phyloP scores from a whole-genome alignment of 2,888 invertebrate genomes.

The Lasioglossum vierecki region DNA sequence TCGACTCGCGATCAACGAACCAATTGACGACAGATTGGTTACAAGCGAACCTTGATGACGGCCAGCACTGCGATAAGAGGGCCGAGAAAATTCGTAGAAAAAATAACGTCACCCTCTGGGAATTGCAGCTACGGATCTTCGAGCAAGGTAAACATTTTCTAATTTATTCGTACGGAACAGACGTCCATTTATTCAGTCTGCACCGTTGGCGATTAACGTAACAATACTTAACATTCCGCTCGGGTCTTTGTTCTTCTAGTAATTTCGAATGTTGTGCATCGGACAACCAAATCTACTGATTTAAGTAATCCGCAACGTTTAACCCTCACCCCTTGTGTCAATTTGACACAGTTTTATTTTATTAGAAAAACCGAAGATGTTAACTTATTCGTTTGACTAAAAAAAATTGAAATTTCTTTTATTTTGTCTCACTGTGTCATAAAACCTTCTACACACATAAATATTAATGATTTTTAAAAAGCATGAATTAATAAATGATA shows the following conservation, averaged over 20 bases:
- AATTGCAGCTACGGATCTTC: neutral
- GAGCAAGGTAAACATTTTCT: neutral
- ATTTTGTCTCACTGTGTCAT: no score
- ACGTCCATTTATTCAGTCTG: neutral
- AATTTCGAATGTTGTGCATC: neutral
- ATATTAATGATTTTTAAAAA: no score
- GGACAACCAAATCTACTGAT: neutral
- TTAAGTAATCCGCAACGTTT: neutral
- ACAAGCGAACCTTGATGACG: neutral
- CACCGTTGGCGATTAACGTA: neutral
- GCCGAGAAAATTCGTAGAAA: neutral
- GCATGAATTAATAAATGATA: no score
- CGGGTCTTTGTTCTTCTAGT: neutral
- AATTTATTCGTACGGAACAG: neutral
- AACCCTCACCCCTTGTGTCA: no score
- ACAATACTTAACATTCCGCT: neutral
- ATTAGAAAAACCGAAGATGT: no score
- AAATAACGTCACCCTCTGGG: neutral
- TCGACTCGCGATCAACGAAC: constrained; percentile 51
- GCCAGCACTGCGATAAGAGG: constrained; percentile 21
- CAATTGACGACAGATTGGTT: constrained; percentile 30
- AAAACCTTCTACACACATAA: no score
- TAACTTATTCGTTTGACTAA: no score
- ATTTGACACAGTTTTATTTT: no score
- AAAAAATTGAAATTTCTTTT: no score